Evolutionary conservation across 2,888 invertebrate species (phyloP).

Genomic region (Tetragonisca angustula): DNA sequence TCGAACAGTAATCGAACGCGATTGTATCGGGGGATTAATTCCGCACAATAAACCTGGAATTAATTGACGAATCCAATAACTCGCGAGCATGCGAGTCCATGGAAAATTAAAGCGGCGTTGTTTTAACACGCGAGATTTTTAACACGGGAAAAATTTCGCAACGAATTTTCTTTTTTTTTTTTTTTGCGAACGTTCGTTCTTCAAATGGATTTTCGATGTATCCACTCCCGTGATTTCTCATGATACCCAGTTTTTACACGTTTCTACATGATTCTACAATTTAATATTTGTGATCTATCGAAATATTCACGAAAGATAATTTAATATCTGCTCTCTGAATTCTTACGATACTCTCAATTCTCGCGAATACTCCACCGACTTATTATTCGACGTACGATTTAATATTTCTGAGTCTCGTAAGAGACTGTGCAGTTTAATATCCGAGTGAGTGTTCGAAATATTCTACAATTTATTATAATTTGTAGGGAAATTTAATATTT

Average conservation of each 20-base stretch:
- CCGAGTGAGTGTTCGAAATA: background rate
- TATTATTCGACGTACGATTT: too few relatives aligned
- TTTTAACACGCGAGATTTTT: too few relatives aligned
- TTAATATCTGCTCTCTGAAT: too few relatives aligned
- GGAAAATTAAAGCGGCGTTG: background rate
- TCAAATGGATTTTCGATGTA: background rate
- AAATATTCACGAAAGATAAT: too few relatives aligned
- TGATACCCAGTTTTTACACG: background rate
- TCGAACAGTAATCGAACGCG: background rate
- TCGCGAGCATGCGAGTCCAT: background rate
- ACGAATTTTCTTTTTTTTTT: too few relatives aligned
- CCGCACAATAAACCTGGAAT: background rate
- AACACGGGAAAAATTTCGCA: too few relatives aligned
- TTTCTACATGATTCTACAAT: background rate
- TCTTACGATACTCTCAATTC: too few relatives aligned
- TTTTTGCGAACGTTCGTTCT: background rate
- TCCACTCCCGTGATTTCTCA: background rate
- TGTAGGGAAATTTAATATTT: background rate
- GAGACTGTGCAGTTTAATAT: too few relatives aligned
- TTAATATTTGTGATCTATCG: background rate
- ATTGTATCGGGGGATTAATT: background rate
- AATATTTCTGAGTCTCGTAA: too few relatives aligned
- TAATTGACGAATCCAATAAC: background rate
- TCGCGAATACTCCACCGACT: too few relatives aligned
- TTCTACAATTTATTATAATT: background rate